Conservation (phyloP, 1,140 invertebrate species). For the Scaptodrosophila lebanonensis region DNA sequence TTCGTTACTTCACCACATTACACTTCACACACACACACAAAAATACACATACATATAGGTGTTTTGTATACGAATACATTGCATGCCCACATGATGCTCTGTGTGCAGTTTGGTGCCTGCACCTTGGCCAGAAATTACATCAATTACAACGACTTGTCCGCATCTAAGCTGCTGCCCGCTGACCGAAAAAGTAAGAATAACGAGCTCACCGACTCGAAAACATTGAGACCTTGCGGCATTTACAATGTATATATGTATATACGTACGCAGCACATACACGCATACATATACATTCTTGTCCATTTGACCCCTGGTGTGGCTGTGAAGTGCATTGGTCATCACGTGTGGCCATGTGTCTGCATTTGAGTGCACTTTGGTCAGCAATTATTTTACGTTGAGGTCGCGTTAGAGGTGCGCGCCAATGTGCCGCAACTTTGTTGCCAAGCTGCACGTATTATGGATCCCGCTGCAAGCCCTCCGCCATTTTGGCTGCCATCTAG, state of each 20-base stretch:
- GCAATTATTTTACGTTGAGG: constrained; percentile 75
- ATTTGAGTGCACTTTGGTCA: constrained; percentile 75
- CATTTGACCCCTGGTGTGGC: constrained; percentile 44
- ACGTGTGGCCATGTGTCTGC: constrained; percentile 73
- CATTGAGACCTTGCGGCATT: constrained; percentile 34
- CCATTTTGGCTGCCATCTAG: too few species aligned
- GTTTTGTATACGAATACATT: too few species aligned
- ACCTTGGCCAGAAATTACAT: constrained; percentile 60
- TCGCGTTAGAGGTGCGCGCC: constrained; percentile 67
- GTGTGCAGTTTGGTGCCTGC: constrained; percentile 55
- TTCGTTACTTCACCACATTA: too few species aligned
- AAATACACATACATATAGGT: neutral
- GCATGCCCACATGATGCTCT: too few species aligned
- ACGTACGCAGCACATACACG: neutral
- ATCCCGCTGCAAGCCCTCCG: too few species aligned
- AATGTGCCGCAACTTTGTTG: constrained; percentile 41
- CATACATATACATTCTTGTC: constrained; percentile 40
- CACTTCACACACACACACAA: constrained; percentile 13
- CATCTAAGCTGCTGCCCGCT: constrained; percentile 55
- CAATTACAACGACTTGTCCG: constrained; percentile 65
- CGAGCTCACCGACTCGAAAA: constrained; percentile 25
- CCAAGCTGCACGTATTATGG: too few species aligned
- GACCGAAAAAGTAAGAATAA: constrained; percentile 70
- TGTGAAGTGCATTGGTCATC: constrained; percentile 71
- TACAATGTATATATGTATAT: too few species aligned